Evolutionary conservation across 2,797 vertebrate species (phyloP).

Genomic region (Danio kyathit): DNA sequence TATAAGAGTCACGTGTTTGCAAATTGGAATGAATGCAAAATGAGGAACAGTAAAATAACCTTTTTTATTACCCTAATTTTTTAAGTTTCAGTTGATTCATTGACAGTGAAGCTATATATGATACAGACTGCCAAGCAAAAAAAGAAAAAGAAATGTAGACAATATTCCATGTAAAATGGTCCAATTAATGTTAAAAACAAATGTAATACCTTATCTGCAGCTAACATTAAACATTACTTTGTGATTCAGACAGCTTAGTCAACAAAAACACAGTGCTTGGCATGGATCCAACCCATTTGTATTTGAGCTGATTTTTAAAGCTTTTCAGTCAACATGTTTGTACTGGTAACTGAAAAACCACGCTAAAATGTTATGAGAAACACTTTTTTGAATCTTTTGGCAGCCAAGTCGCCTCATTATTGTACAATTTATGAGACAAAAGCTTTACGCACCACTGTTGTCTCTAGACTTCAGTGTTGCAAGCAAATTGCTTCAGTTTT

Average conservation of each 20-base stretch:
- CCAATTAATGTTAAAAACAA: neutral
- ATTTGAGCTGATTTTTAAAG: neutral
- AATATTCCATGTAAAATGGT: neutral
- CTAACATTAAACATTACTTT: neutral
- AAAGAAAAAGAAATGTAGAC: too few relatives aligned
- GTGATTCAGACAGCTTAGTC: neutral
- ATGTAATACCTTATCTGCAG: neutral
- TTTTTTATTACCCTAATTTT: too few relatives aligned
- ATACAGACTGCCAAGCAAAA: neutral
- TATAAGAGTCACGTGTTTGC: too few relatives aligned
- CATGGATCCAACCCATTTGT: neutral
- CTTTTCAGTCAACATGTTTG: slow-evolving; percentile 13
- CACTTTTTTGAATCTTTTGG: neutral
- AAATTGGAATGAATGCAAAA: too few relatives aligned
- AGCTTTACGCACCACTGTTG: slow-evolving; percentile 5
- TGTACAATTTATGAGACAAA: slow-evolving; percentile 6
- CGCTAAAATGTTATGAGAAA: slow-evolving; percentile 7
- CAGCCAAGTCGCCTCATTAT: slow-evolving; percentile 4
- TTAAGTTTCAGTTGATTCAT: neutral
- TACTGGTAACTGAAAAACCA: slow-evolving; percentile 1
- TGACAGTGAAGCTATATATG: neutral
- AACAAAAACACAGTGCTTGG: neutral
- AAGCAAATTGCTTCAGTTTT: slow-evolving; percentile 23
- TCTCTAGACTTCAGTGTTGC: slow-evolving; percentile 10
- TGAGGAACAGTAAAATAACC: too few relatives aligned